Conservation (phyloP, 2,797 vertebrate species). For the Aeoliscus strigatus region DNA sequence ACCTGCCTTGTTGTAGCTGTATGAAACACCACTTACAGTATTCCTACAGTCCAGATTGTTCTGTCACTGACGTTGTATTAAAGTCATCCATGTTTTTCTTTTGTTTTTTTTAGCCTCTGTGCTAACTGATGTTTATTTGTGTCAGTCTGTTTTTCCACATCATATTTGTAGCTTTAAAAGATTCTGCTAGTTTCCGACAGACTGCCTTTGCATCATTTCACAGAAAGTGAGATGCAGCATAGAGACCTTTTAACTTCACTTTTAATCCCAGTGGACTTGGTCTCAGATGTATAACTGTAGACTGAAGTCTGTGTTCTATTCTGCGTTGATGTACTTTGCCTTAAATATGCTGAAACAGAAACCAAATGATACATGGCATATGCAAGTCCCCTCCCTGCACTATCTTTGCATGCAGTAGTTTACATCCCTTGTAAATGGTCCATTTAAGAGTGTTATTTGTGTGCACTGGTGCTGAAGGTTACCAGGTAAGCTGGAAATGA, state of each 20-base stretch:
- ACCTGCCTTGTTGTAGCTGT: slow-evolving; percentile 36
- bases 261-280: slow-evolving; percentile 15
- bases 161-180: slow-evolving; percentile 41
- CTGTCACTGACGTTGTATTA: slow-evolving; percentile 13
- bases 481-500: slow-evolving; percentile 58
- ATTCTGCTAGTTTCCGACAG: slow-evolving; percentile 15
- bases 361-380: slow-evolving; percentile 49
- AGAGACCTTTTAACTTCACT: slow-evolving; percentile 20
- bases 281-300: slow-evolving; percentile 22
- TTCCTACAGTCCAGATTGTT: slow-evolving; percentile 6
- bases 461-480: slow-evolving; percentile 55
- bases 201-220: slow-evolving; percentile 31
- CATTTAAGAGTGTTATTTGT: slow-evolving; percentile 45
- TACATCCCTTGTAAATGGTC: slow-evolving; percentile 35
- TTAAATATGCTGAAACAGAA: slow-evolving; percentile 52
- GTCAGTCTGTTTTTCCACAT: slow-evolving; percentile 22
- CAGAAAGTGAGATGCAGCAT: slow-evolving; percentile 19
- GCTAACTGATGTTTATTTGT: slow-evolving; percentile 22
- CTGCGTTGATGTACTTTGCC: slow-evolving; percentile 41
- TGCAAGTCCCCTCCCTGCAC: slow-evolving; percentile 41
- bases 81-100: slow-evolving; percentile 3
- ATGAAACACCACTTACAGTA: slow-evolving; percentile 6
- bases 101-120: slow-evolving; percentile 12
- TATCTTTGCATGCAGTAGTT: slow-evolving; percentile 57
- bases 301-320: slow-evolving; percentile 25